A percentile compares a stretch with the other conserved stretches of the same genome.
Conservation (phyloP, 2,113 vertebrate genomes). For the Tupaia tana region DNA sequence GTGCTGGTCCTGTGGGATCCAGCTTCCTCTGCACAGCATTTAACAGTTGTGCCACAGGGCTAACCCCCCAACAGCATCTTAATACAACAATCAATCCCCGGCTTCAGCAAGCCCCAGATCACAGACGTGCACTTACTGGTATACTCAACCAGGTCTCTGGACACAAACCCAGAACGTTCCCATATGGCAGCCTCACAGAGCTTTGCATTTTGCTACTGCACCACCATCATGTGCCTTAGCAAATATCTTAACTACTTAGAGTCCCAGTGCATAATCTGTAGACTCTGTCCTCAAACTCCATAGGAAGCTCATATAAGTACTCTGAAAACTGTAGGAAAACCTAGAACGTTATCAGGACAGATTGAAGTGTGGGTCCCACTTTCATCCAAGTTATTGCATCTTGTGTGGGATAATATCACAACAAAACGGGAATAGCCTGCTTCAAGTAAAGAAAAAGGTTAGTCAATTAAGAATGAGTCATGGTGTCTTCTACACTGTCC, state of each 20-base stretch:
- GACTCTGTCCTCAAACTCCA: not conserved
- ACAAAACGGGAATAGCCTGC: not conserved
- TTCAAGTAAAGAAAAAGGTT: not conserved
- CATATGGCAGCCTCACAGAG: no score
- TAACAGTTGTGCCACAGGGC: no score
- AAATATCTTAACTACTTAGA: not conserved
- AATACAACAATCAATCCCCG: no score
- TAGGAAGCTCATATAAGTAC: not conserved
- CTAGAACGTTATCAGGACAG: not conserved
- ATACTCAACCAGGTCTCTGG: no score
- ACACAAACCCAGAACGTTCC: no score
- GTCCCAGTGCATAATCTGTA: not conserved
- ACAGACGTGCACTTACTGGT: no score
- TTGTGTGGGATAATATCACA: not conserved
- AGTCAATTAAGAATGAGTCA: not conserved
- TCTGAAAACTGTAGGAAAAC: not conserved
- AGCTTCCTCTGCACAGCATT: no score
- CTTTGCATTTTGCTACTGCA: no score
- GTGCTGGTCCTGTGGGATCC: no score
- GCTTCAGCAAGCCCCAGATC: no score
- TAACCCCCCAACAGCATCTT: no score
- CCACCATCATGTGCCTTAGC: no score
- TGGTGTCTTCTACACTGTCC: not conserved
- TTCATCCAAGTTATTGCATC: slow-evolving; percentile 31
- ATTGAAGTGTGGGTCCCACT: not conserved